Conservation (phyloP, 1,140 invertebrate species). For the Drosophila jambulina region DNA sequence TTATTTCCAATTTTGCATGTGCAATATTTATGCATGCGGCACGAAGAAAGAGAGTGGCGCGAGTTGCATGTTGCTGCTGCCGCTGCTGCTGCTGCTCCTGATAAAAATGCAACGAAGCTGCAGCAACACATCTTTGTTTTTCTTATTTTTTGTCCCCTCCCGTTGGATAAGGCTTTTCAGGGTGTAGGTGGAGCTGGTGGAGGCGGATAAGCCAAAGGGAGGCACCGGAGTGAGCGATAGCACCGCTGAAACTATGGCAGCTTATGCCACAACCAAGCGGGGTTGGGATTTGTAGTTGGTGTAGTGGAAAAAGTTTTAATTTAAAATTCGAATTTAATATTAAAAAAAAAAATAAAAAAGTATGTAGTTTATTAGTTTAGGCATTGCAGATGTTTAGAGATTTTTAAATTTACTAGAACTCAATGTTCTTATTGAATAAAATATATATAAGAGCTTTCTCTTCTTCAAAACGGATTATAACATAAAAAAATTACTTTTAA, state of each 20-base stretch:
- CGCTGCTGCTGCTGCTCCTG: constrained; percentile 35
- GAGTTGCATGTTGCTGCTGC: constrained; percentile 38
- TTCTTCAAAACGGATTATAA: background rate
- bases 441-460: background rate
- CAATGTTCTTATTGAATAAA: background rate
- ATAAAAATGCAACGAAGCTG: constrained; percentile 55
- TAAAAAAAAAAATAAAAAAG: background rate
- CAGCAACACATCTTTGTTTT: constrained; percentile 30
- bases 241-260: constrained; percentile 69
- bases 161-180: background rate
- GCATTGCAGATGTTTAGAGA: background rate
- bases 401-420: background rate
- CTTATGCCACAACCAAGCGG: constrained; percentile 26
- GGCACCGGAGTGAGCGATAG: constrained; percentile 68
- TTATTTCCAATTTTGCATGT: constrained; percentile 79
- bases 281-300: background rate
- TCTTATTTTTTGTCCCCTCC: constrained; percentile 25
- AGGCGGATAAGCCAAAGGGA: constrained; percentile 50
- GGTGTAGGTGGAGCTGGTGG: background rate
- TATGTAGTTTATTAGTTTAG: background rate
- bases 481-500: background rate
- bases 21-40: constrained; percentile 73
- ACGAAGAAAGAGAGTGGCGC: background rate
- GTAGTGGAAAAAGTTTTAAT: background rate
- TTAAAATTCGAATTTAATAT: background rate